Percentiles rank a stretch among this genome's conserved stretches.
These are phyloP conservation scores for Cirrhinus molitorella DNA, from an alignment of 2,797 vertebrate species.

Conservation along the genomic window DNA sequence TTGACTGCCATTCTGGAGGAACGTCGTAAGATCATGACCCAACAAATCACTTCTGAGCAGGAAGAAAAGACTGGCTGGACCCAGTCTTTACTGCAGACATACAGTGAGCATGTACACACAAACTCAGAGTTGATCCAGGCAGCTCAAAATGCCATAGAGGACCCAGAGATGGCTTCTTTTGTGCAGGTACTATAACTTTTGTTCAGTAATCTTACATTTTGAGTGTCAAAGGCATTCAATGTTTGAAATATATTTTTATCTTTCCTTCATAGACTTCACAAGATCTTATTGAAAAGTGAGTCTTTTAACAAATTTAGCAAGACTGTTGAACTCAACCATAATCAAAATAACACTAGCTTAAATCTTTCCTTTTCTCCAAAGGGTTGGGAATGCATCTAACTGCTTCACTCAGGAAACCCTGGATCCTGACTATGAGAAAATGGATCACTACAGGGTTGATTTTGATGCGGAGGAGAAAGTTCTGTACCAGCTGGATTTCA, in stretches of 20 bases:
- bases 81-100: constrained; percentile 68
- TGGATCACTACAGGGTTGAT: constrained; percentile 76
- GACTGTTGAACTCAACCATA: neutral
- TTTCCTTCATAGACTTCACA: constrained; percentile 73
- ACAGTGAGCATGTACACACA: constrained; percentile 70
- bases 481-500: constrained; percentile 78
- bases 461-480: constrained; percentile 76
- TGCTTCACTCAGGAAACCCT: constrained; percentile 66
- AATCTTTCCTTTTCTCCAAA: constrained; percentile 59
- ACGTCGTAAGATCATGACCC: constrained; percentile 77
- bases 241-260: neutral
- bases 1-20: constrained; percentile 77
- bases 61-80: constrained; percentile 74
- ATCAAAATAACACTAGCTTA: no score
- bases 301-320: constrained; percentile 44
- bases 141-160: constrained; percentile 73
- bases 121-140: constrained; percentile 73
- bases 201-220: neutral
- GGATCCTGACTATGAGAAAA: constrained; percentile 71
- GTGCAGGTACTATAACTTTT: constrained; percentile 74
- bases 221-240: neutral
- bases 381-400: constrained; percentile 68
- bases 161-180: constrained; percentile 77
- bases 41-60: constrained; percentile 77
- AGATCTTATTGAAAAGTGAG: constrained; percentile 79